Base-by-base conservation (phyloP, 2,888 invertebrate genomes). In the Conops quadrifasciatus region DNA sequence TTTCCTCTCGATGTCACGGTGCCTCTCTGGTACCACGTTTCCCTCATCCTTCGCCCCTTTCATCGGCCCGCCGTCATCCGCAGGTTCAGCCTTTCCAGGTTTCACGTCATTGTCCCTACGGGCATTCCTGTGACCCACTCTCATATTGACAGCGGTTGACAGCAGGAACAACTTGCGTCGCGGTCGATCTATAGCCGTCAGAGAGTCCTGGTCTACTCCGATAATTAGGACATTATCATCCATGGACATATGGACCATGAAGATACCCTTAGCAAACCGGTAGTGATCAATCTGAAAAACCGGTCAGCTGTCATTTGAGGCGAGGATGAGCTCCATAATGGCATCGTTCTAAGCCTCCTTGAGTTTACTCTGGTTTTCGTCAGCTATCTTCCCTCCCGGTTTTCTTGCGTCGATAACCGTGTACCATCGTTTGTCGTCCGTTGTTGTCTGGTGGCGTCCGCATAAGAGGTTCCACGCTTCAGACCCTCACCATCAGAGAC, bases 321-420 rank as follows among this genome's bases (percentile, higher is more conserved):
- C 49, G 13, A 49, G 13, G n/a, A 49, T 49, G 1, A 49, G 49
- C 3, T 49, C 2, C 49, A 49, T 49, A 16, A 49, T 15, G 49
- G 49, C 49, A 16, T 49, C 49, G n/a, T 49, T 49, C 49, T n/a
- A 49, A n/a, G 3, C 49, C 49, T 49, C 49, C 49, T 49, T 2
- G 3, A 49, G n/a, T n/a, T n/a, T n/a, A n/a, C n/a, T n/a, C n/a
- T n/a, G n/a, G 49, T 49, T 49, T 11, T 73, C 74, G 69, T 74
- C 71, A 71, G 2, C n/a, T 49, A 49, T 49, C 13, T 2, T 49
- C 4, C 49, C 49, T 16, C 16, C 49, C 49, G 49, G 49, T 13
- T 49, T 2, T 15, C 49, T 49, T 49, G 15, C 11, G 11, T 49
- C 49, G 5, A 49, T 49, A n/a, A 49, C 49, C 16, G 49, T n/a